These are phyloP conservation scores for Apamea crenata DNA, from an alignment of 2,888 invertebrate genomes.

Conservation along the genomic window DNA sequence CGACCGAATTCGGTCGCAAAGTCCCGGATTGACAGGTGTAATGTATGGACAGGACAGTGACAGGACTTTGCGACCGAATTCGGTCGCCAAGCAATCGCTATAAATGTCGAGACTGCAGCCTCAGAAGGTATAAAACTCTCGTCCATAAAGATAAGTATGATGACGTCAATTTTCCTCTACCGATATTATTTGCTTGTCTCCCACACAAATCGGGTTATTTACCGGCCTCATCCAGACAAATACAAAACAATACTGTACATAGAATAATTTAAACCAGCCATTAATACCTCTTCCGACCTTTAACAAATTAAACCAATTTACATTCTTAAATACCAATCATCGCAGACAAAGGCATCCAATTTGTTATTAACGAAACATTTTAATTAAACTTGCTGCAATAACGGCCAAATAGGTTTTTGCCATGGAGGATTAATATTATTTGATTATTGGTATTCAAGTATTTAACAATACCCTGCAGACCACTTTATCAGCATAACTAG, in stretches of 20 bases:
- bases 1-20: no score
- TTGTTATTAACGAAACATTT: constrained; percentile 64
- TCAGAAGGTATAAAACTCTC: constrained; percentile 17
- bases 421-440: constrained; percentile 37
- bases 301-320: constrained; percentile 67
- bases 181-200: constrained; percentile 10
- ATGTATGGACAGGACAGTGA: no score
- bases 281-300: constrained; percentile 41
- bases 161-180: constrained; percentile 40
- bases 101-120: no score
- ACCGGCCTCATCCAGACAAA: background rate
- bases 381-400: constrained; percentile 61
- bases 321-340: constrained; percentile 69
- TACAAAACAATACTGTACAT: constrained; percentile 21
- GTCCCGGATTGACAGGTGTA: no score
- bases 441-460: constrained; percentile 18
- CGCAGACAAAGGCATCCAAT: constrained; percentile 60
- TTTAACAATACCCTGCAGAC: background rate
- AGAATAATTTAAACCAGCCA: constrained; percentile 44
- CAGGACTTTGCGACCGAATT: no score
- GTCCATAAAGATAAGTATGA: constrained; percentile 29
- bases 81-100: no score
- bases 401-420: constrained; percentile 38
- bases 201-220: background rate
- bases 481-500: background rate